Base-by-base conservation (phyloP, 2,888 invertebrate genomes). In the Coecobrya sp. region DNA sequence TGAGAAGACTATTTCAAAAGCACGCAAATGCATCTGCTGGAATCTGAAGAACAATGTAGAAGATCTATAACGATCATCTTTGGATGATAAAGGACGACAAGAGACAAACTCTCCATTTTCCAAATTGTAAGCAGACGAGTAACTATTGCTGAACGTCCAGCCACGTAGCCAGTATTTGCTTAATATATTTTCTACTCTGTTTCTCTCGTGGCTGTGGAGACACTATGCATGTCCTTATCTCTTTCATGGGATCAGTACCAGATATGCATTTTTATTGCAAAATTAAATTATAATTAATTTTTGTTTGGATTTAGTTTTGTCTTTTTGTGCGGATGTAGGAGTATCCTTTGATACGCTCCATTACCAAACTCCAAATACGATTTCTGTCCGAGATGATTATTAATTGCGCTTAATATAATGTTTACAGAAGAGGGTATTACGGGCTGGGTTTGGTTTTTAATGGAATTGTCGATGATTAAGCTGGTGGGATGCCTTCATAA, bases 261-360 rank as follows among this genome's bases (percentile, higher is more conserved):
- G 36, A 13, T 55, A n/a, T 84, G 65, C 84, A 84, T 84, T 84
- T 84, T 84, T 84, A 84, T 84, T 22, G 25, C 22, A 22, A 42
- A 84, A 84, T 84, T 84, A 84, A 36, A 19, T 7, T 36, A 70
- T 36, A 70, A 70, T 36, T 70, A 76, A 76, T 76, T 76, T 22
- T 5, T 30, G 68, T 68, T 68, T 25, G 22, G 1, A 19, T 62
- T 62, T 8, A 25, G 10, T 25, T 62, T 36, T 5, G n/a, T 13
- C 36, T 36, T n/a, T 8, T 70, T 5, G 0, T 22, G 68, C 13
- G 27, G 68, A 13, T 3, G 73, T n/a, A 45, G 45, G 73, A 19
- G 10, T 19, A 13, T 19, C 45, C 42, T 13, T 1, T 19, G 1
- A 42, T 73, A 5, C 42, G 36, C 10, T 30, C 27, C 13, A 68